Base-by-base conservation (phyloP, 2,888 invertebrate genomes). In the Hermaeophaga mercurialis region DNA sequence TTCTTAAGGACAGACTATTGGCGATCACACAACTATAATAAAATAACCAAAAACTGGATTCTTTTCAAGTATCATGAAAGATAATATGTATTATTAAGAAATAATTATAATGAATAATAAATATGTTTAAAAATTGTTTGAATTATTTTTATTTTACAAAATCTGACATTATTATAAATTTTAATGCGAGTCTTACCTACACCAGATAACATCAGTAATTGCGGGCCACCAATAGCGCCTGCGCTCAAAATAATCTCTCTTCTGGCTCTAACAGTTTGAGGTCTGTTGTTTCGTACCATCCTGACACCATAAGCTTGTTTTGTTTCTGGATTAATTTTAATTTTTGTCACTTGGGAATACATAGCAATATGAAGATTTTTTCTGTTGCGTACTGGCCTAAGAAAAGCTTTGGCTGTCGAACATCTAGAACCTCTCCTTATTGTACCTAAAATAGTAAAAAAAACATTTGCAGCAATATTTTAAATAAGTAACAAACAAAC, bases 131-230 rank as follows among this genome's bases (percentile, higher is more conserved):
- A 43, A 26, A 24, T 3, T 12, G 1, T 11, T 8, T 24, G 9
- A 31, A 6, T 26, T 8, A 8, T 26, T 26, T 26, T 26, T 9
- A 6, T 8, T 12, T 36, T n/a, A n/a, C n/a, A n/a, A n/a, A 36
- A 6, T 36, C 36, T 36, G 6, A 6, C 6, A 36, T n/a, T 11
- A n/a, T n/a, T n/a, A n/a, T n/a, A n/a, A n/a, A 39, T 12, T 9
- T 22, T 6, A 3, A 44, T 43, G 14, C 15, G 18, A 45, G 9
- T 17, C 59, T 63, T 48, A 61, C 61, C 62, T 15, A 95, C 84
- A 0, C 96, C 96, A 49, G 93, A 94, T 6, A 96, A 74, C 94
- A 96, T 93, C 63, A 97, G 81, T 14, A 97, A 72, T 68, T 96
- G 94, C 0, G 96, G 95, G 2, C 91, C 87, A 48, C 91, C 89